These are phyloP conservation scores for Porites lutea DNA, from an alignment of 64 coral and sea anemone species.

Conservation along the genomic window DNA sequence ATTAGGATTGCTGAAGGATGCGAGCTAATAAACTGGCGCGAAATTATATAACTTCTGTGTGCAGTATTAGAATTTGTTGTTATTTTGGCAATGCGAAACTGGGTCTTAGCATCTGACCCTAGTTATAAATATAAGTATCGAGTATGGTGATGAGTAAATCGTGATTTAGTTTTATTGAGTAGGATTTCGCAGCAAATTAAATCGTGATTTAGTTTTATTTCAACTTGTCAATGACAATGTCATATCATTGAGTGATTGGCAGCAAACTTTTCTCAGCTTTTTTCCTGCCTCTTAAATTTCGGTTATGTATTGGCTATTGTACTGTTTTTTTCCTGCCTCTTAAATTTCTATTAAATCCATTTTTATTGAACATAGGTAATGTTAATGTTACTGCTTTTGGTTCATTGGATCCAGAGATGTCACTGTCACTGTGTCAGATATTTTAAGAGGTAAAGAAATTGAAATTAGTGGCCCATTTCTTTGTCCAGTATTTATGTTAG, in stretches of 20 bases:
- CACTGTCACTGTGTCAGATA: no score
- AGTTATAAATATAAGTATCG: no score
- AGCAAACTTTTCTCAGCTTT: no score
- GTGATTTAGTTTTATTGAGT: not conserved
- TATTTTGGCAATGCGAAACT: not conserved
- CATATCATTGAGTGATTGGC: no score
- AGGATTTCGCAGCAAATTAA: not conserved
- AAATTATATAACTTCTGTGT: not conserved
- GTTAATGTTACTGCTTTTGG: not conserved
- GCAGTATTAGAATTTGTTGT: not conserved
- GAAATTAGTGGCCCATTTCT: slow-evolving; percentile 47
- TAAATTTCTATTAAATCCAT: not conserved
- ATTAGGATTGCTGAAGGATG: no score
- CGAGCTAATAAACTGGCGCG: not conserved
- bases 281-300: not conserved
- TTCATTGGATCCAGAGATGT: slow-evolving; percentile 14
- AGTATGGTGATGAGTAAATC: no score
- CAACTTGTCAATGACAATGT: not conserved
- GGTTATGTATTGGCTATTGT: no score
- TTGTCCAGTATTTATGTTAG: not conserved
- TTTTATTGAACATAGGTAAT: no score
- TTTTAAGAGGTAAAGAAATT: slow-evolving; percentile 22
- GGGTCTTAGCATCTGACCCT: not conserved
- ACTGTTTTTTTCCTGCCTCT: not conserved
- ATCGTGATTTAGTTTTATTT: not conserved